Evolutionary conservation across 2,113 vertebrate species (phyloP), one percentile per base, ranked within the genome.

Genomic region (Sylvia atricapilla): DNA sequence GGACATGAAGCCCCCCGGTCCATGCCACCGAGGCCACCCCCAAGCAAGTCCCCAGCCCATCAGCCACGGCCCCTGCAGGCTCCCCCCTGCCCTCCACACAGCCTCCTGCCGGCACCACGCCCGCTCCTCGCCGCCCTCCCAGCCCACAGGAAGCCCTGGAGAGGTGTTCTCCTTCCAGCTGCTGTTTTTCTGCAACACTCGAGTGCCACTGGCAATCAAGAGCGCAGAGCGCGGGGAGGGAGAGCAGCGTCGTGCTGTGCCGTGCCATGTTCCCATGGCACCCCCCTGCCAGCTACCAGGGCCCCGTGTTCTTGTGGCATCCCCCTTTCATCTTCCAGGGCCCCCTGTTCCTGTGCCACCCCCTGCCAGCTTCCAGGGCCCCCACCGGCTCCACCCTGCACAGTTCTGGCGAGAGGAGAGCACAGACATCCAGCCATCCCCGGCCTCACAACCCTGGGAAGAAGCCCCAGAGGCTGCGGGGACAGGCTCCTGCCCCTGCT

Each of bases 81-180:
- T 56, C 44, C 18, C 33, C 58, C 7, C 30, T 3, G 0, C 37
- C 12, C 53, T 39, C 31, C 5, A 2, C 0, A 1, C 58, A 28
- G 41, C 92, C 87, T 44, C 74, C 70, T 9, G 62, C 67, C 9
- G 0, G 39, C 74, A 37, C 64, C 80, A 17, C 13, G 0, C 11
- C 82, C 6, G 2, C 50, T 59, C 41, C 94, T 58, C 52, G 94
- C 44, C 0, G 14, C 94, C 72, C 92, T 90, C 50, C 35, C 4
- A 3, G 76, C 81, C 77, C 6, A 8, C 89, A 84, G 95, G 94
- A 86, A 96, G 95, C 95, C 91, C 87, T 89, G 82, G 84, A 94
- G 96, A 95, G 93, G 22, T 80, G 79, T 81, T 87, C 93, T 94
- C 91, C 60, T 87, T 60, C 24, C 93, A 95, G 96, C 96, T 95